A percentile compares a stretch with the other conserved stretches of the same genome.
Evolutionary conservation across 2,113 vertebrate genomes (phyloP).

Genomic region (Sylvia atricapilla): DNA sequence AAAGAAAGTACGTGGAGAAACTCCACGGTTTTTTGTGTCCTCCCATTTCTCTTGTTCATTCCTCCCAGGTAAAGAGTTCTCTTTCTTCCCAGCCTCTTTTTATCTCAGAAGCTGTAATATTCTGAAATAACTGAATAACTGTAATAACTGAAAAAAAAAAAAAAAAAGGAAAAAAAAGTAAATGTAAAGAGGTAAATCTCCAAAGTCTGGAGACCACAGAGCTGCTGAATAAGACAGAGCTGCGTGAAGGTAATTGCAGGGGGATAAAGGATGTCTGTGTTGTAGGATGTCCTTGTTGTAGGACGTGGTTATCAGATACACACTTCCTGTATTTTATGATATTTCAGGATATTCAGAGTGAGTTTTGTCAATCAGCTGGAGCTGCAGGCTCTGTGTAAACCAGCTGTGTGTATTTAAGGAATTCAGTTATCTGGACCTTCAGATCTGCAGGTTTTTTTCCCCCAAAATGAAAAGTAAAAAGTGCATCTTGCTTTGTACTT

Average conservation of each 20-base stretch:
- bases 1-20: neutral
- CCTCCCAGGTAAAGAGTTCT: neutral
- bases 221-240: neutral
- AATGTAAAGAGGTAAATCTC: neutral
- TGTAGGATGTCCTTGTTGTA: neutral
- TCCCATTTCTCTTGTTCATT: neutral
- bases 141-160: too few species aligned
- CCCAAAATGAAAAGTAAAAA: neutral
- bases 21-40: accelerated
- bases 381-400: neutral
- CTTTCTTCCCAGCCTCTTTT: neutral
- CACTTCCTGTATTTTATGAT: neutral
- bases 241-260: neutral
- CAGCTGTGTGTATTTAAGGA: neutral
- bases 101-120: neutral
- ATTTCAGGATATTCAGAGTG: neutral
- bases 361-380: neutral
- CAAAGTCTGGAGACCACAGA: neutral
- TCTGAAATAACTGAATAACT: neutral
- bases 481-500: neutral
- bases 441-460: neutral
- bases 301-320: neutral
- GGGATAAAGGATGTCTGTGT: neutral
- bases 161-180: neutral
- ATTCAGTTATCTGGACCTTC: neutral